Evolutionary conservation across 2,113 vertebrate species (phyloP).

Genomic region (Podarcis cretensis): DNA sequence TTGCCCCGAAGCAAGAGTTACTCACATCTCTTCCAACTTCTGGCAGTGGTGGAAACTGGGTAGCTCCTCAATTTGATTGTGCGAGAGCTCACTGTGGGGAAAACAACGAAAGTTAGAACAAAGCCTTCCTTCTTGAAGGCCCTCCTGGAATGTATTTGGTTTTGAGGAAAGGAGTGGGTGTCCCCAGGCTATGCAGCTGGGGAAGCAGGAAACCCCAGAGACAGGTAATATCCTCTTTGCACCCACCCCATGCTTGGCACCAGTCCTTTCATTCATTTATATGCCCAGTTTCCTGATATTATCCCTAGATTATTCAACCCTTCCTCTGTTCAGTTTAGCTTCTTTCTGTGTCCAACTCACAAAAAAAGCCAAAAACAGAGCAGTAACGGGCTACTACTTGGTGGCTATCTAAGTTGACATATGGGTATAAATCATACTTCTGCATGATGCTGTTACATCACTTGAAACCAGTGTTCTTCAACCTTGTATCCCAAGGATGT

Average conservation of each 20-base stretch:
- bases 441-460: not conserved
- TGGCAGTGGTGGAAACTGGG: constrained; percentile 91
- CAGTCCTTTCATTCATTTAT: not conserved
- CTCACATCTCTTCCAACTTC: constrained; percentile 94
- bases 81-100: constrained; percentile 87
- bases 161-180: not conserved
- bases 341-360: not conserved
- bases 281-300: not conserved
- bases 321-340: accelerated
- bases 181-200: not conserved
- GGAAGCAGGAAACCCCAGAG: accelerated
- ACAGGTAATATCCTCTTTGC: not conserved
- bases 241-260: not conserved
- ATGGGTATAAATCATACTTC: not conserved
- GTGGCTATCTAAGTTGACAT: not conserved
- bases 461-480: not conserved
- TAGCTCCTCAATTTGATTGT: constrained; percentile 89
- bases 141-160: not conserved
- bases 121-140: not conserved
- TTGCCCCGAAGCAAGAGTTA: constrained; percentile 22
- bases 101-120: constrained; percentile 14
- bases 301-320: accelerated
- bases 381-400: not conserved
- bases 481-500: no score
- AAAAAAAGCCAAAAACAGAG: not conserved